These are phyloP conservation scores for Lithophane socia DNA, from an alignment of 2,888 invertebrate species.

Conservation along the genomic window DNA sequence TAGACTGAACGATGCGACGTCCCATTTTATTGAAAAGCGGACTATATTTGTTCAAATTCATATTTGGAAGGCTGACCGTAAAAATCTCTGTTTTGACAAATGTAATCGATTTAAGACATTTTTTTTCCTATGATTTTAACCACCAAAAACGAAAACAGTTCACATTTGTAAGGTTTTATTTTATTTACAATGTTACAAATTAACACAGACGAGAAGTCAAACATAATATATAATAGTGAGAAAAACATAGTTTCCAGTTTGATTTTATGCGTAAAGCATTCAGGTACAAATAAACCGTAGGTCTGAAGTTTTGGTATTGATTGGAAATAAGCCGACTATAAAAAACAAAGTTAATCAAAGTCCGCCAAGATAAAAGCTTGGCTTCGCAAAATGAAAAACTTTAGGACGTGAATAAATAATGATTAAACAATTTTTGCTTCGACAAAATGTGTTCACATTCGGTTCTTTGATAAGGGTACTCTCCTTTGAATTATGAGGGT, in stretches of 20 bases:
- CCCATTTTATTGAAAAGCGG: constrained; percentile 49
- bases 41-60: constrained; percentile 24
- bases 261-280: neutral
- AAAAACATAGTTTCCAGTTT: neutral
- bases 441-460: constrained; percentile 45
- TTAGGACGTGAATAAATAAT: constrained; percentile 49
- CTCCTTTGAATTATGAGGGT: constrained; percentile 54
- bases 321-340: constrained; percentile 16
- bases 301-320: constrained; percentile 4
- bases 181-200: neutral
- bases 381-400: constrained; percentile 32
- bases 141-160: neutral
- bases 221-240: neutral
- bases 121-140: neutral
- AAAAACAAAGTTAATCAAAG: constrained; percentile 46
- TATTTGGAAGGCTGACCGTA: constrained; percentile 26
- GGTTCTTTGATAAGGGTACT: constrained; percentile 48
- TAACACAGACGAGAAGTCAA: neutral
- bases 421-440: constrained; percentile 50
- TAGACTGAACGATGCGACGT: constrained; percentile 16
- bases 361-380: constrained; percentile 34
- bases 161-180: neutral
- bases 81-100: constrained; percentile 17
- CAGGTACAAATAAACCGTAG: neutral
- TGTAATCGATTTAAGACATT: neutral